Conservation (phyloP, 2,113 vertebrate genomes). For the Coptodon rendalli region DNA sequence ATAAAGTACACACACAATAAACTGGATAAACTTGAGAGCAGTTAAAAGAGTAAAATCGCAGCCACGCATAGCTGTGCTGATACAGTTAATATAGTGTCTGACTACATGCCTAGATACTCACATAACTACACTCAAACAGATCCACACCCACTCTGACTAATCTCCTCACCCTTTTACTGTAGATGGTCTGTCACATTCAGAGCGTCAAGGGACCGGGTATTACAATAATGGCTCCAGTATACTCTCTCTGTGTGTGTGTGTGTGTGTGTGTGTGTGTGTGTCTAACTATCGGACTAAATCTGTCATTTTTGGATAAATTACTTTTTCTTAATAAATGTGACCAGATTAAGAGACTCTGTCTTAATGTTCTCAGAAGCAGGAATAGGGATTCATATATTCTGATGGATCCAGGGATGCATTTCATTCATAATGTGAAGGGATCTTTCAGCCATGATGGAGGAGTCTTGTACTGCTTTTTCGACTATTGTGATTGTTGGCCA, state of each 20-base stretch:
- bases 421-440: not conserved
- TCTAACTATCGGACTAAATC: not conserved
- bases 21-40: not conserved
- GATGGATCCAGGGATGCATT: not conserved
- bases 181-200: not conserved
- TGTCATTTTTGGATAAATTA: not conserved
- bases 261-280: not conserved
- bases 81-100: not conserved
- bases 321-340: not conserved
- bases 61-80: not conserved
- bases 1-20: not conserved
- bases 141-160: not conserved
- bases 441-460: not conserved
- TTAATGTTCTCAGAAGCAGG: not conserved
- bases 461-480: not conserved
- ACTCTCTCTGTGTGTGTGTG: not conserved
- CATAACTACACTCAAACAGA: not conserved
- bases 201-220: not conserved
- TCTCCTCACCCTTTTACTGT: not conserved
- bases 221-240: not conserved
- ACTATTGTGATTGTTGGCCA: not conserved
- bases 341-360: fast-evolving
- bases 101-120: not conserved
- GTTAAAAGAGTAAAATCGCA: not conserved
- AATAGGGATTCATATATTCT: fast-evolving